Conservation (phyloP, 2,113 vertebrate genomes). For the Odontophorus gujanensis region DNA sequence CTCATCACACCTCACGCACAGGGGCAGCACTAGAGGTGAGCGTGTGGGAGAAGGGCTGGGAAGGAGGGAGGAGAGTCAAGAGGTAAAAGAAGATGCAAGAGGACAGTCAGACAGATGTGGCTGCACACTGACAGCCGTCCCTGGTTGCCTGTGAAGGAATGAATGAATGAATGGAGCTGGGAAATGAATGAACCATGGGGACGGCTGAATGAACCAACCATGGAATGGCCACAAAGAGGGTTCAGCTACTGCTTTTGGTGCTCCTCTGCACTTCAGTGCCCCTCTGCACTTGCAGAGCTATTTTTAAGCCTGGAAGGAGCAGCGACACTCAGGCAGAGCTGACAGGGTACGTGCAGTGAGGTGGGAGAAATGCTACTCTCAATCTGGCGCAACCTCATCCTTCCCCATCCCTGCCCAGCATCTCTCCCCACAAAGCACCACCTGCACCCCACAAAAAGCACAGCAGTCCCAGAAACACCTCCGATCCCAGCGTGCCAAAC, state of each 20-base stretch:
- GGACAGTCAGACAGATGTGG: rapidly evolving
- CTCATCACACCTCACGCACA: rapidly evolving
- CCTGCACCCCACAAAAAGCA: rapidly evolving
- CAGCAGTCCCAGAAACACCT: rapidly evolving
- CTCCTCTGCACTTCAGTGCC: neutral
- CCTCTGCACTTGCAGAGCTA: neutral
- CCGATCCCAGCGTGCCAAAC: neutral
- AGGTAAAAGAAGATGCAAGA: neutral
- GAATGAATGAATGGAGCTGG: constrained; percentile 24
- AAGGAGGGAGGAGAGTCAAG: neutral
- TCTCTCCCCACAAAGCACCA: neutral
- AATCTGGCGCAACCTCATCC: rapidly evolving
- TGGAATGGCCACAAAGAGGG: neutral
- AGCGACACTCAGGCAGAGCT: neutral
- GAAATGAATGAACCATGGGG: neutral
- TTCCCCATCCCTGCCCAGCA: neutral
- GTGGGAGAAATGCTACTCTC: neutral
- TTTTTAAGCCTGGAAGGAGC: neutral
- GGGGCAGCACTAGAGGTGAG: rapidly evolving
- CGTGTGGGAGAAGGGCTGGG: neutral
- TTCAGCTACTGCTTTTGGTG: neutral
- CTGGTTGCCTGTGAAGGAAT: neutral
- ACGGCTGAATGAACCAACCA: too few species aligned
- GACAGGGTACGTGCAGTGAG: neutral
- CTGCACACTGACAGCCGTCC: neutral